phyloP scores from a whole-genome alignment of 2,797 vertebrate species.

The Muscicapa striata region DNA sequence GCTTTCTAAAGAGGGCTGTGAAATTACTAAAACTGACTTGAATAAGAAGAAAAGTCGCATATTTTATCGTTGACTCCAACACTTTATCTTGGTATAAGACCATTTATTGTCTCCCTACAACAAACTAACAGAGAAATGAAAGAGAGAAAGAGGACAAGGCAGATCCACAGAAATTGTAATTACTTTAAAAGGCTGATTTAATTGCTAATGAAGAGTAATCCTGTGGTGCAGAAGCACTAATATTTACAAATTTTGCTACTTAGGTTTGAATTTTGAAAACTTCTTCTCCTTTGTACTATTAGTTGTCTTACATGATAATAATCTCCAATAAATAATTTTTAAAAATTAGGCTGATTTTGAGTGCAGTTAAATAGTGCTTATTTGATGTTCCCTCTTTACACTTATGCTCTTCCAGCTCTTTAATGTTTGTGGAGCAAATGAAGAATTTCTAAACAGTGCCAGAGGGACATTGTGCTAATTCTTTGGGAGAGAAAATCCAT shows the following conservation, averaged over 20 bases:
- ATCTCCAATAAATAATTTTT: background rate
- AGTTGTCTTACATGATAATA: constrained; percentile 14
- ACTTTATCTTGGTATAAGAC: constrained; percentile 1
- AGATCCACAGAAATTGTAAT: background rate
- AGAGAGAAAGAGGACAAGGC: background rate
- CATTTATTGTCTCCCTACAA: background rate
- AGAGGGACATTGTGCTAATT: constrained; percentile 42
- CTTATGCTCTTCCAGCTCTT: constrained; percentile 19
- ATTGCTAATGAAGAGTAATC: background rate
- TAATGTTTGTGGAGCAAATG: constrained; percentile 51
- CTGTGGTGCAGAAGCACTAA: background rate
- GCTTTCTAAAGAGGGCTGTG: background rate
- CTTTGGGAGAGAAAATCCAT: constrained; percentile 45
- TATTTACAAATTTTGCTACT: background rate
- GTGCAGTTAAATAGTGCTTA: constrained; percentile 53
- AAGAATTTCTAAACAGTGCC: constrained; percentile 56
- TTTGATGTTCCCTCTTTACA: constrained; percentile 8
- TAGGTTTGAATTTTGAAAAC: constrained; percentile 38
- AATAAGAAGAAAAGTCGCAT: background rate
- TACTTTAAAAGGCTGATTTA: background rate
- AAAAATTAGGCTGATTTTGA: constrained; percentile 39
- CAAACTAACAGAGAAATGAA: background rate
- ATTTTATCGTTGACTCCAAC: background rate
- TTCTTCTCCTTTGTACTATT: background rate
- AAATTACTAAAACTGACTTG: background rate